Base-by-base conservation (phyloP, 1,140 invertebrate species). In the Pseudomyrmex flavicornis region DNA sequence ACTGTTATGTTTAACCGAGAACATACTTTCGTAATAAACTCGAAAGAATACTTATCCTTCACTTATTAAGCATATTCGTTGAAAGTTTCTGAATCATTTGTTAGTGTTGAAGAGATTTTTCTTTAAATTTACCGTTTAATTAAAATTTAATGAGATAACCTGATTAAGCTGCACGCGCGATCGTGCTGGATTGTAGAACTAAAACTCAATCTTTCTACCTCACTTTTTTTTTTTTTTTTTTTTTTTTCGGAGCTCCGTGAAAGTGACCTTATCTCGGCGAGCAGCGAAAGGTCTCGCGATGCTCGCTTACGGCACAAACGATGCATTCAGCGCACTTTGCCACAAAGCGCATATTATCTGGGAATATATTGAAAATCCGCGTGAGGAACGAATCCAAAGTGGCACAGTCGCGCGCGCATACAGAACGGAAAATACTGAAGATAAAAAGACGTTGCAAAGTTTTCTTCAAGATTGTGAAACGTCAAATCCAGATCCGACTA, bases 271-370 rank as follows among this genome's bases (percentile, higher is more conserved):
- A 72, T 72, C 76, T 80, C 44, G 9, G 20, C n/a, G 69, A 48
- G 35, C 69, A 59, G 44, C 20, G 35, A 15, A 52, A 80, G n/a
- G 54, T 20, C 35, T 13, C 70, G 73, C 26, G 63, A 58, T 12
- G 54, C 69, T 26, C 9, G 62, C 26, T n/a, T 7, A 52, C 2
- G 5, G 54, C 15, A 80, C 66, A 80, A 70, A 58, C 54, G 35
- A 20, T 15, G 66, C 76, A 80, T 80, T 80, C 76, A 72, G 44
- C 56, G 20, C 15, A 4, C 44, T 70, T 20, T 8, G 13, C 13
- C n/a, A 15, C 76, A 80, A 70, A 80, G 76, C 66, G 70, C 54
- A 7, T 52, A 72, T 72, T 80, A 80, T 80, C 76, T 66, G 15
- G 9, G 8, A 35, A 35, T 35, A 44, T 22, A 50, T 13, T 75